Conservation (phyloP, 2,797 vertebrate species). For the Fistularia commersonii region DNA sequence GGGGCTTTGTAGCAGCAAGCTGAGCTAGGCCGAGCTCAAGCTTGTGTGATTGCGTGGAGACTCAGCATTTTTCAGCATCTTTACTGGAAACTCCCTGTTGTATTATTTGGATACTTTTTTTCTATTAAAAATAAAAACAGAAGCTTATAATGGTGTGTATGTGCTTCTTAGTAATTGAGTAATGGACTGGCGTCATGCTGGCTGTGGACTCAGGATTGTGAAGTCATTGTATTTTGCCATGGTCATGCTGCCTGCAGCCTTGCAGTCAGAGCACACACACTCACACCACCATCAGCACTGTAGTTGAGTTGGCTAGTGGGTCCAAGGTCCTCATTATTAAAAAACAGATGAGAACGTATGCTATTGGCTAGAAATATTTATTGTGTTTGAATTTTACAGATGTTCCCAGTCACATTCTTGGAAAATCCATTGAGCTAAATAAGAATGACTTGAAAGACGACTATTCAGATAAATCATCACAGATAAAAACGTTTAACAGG, state of each 20-base stretch:
- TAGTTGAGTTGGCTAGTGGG: background rate
- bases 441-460: too few relatives aligned
- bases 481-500: too few relatives aligned
- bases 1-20: constrained; percentile 26
- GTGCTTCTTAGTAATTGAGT: constrained; percentile 18
- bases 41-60: constrained; percentile 55
- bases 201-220: constrained; percentile 24
- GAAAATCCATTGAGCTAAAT: too few relatives aligned
- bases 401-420: too few relatives aligned
- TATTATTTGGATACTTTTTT: constrained; percentile 79
- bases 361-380: too few relatives aligned
- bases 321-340: background rate
- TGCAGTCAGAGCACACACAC: constrained; percentile 23
- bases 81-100: constrained; percentile 65
- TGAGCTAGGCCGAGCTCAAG: constrained; percentile 21
- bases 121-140: constrained; percentile 78
- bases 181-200: constrained; percentile 37
- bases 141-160: constrained; percentile 27
- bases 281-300: constrained; percentile 13
- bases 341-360: too few relatives aligned
- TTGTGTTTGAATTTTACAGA: too few relatives aligned
- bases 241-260: constrained; percentile 41
- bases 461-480: too few relatives aligned
- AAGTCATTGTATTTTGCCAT: constrained; percentile 47
- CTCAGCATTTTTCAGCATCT: constrained; percentile 55